phyloP scores from a whole-genome alignment of 37 sponge, comb jelly and placozoan genomes.

The Haliclona indistincta region DNA sequence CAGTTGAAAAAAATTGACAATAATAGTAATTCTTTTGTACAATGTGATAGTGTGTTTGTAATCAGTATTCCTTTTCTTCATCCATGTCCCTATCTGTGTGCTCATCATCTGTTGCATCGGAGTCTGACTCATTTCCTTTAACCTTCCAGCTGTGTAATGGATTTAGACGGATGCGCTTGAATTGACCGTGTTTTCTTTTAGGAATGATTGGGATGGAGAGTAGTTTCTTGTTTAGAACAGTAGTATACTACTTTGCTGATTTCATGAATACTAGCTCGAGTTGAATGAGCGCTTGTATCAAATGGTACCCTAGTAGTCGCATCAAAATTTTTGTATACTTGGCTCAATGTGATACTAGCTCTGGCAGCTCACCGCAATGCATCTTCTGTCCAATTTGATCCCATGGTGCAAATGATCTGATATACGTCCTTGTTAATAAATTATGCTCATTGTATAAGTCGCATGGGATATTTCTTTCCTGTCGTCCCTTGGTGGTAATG shows the following conservation, averaged over 20 bases:
- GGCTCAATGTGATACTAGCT: neutral
- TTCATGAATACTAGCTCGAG: neutral
- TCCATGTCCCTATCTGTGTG: too few relatives aligned
- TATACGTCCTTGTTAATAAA: conserved; percentile 7
- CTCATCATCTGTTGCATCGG: neutral
- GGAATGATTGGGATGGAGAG: too few relatives aligned
- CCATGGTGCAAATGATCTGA: conserved; percentile 27
- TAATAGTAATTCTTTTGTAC: too few relatives aligned
- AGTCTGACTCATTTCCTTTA: neutral
- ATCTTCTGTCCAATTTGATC: conserved; percentile 24
- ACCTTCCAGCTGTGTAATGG: neutral
- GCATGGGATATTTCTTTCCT: conserved; percentile 40
- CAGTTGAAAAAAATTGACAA: too few relatives aligned
- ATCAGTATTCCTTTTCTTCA: too few relatives aligned
- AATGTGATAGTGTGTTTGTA: too few relatives aligned
- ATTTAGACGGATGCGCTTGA: neutral
- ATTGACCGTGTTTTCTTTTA: neutral
- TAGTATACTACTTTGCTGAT: neutral
- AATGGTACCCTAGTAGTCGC: neutral
- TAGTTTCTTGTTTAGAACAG: too few relatives aligned
- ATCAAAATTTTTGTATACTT: too few relatives aligned
- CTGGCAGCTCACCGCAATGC: conserved; percentile 18
- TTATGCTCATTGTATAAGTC: conserved; percentile 3
- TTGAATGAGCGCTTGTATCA: neutral
- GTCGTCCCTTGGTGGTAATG: conserved; percentile 15